Evolutionary conservation across 37 sponge, comb jelly and placozoan genomes (phyloP), one percentile per base, ranked within the genome.

Genomic region (Sycon ciliatum): DNA sequence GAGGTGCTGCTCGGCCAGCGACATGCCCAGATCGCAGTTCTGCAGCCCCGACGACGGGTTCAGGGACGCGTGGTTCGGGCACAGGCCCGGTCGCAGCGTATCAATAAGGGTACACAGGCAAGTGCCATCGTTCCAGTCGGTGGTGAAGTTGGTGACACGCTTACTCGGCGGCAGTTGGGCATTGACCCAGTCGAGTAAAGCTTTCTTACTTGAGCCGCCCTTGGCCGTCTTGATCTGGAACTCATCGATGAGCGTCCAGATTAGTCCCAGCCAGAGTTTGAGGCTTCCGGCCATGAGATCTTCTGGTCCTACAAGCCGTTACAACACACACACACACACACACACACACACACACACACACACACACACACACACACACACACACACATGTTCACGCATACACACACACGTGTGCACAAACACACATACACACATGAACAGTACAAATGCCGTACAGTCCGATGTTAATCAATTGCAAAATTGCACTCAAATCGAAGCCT

Each of bases 91-190:
- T 37, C 78, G 38, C 0, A 93, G 71, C 11, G 73, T 69, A 62
- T 93, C 84, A 7, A 93, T 79, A 0, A 93, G 79, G 1, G 86
- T 81, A 31, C 90, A 93, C 16, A 93, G 86, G 4, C 83, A 80
- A 1, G 74, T 49, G 3, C 94, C 94, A 55, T 79, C 77, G 42
- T 89, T 93, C 94, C 89, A 89, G 72, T 93, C 86, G 26, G 81
- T 93, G 33, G 83, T 89, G 84, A 93, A 93, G 72, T 93, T 93
- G 7, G 36, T 69, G 26, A 89, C 67, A 11, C 67, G 75, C 53
- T 68, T 57, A n/a, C 82, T 84, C 1, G 37, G 34, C 0, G 89
- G 89, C 18, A 88, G 62, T n/a, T n/a, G n/a, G 0, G 84, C 82
- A 54, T 80, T 54, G 24, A 92, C 56, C 87, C 99, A 91, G 58